Evolutionary conservation across 2,113 vertebrate species (phyloP).

Genomic region (Mormoops blainvillei): DNA sequence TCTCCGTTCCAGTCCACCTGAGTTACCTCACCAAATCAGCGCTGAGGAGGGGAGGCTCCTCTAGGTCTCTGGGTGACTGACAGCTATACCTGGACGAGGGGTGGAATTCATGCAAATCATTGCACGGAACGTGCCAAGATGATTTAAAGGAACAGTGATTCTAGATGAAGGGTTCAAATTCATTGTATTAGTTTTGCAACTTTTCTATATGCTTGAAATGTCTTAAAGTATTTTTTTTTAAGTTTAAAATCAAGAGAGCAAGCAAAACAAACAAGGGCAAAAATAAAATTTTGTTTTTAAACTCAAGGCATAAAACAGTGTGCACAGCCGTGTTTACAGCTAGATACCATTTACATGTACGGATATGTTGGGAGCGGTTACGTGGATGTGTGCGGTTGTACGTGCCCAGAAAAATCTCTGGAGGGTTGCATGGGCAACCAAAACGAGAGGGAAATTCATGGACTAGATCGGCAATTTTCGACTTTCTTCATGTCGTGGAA

Average conservation of each 20-base stretch:
- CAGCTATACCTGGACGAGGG: not conserved
- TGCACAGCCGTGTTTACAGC: not conserved
- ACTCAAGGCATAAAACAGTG: not conserved
- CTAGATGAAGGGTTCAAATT: not conserved
- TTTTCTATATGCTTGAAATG: not conserved
- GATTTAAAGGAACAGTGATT: not conserved
- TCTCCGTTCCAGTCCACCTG: not conserved
- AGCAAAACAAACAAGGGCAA: not conserved
- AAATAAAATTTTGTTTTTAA: not conserved
- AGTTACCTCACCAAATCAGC: not conserved
- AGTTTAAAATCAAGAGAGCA: not conserved
- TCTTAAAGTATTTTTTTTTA: not conserved
- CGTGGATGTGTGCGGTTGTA: not conserved
- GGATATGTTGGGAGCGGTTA: fast-evolving
- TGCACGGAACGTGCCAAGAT: not conserved
- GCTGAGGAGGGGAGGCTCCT: not conserved
- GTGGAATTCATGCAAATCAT: not conserved
- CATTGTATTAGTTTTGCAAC: not conserved
- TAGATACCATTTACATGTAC: fast-evolving
- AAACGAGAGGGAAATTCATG: not conserved
- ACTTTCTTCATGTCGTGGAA: not conserved
- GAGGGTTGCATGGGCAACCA: not conserved
- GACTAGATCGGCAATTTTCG: not conserved
- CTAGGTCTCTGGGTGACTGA: not conserved
- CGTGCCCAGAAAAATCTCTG: not conserved